A percentile compares a stretch with the other conserved stretches of the same genome.
These are phyloP conservation scores for Sebastes nivosus DNA, from an alignment of 2,797 vertebrate species.

Conservation along the genomic window DNA sequence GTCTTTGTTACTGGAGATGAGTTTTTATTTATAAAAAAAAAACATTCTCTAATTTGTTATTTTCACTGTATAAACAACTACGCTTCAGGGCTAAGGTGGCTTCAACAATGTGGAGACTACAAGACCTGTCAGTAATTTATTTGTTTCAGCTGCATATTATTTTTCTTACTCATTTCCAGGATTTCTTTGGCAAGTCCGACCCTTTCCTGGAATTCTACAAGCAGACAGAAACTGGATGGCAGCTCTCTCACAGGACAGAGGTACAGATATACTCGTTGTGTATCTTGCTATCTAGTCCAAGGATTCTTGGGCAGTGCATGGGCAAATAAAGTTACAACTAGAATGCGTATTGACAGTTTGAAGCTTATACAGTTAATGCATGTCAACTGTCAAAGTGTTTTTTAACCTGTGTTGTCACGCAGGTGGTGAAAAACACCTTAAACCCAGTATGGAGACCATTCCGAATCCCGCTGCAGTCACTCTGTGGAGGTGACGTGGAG, in stretches of 20 bases:
- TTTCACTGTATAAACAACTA: not conserved
- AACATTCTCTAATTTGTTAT: not conserved
- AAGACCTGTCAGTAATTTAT: not conserved
- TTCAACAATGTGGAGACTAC: not conserved
- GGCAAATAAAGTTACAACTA: not conserved
- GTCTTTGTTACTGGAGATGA: not conserved
- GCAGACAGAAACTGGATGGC: conserved; percentile 91
- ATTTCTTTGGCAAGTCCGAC: conserved; percentile 97
- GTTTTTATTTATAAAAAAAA: not conserved
- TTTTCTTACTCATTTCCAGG: conserved; percentile 75
- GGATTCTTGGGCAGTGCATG: not conserved
- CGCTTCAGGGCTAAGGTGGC: not conserved
- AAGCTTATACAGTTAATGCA: not conserved
- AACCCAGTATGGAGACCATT: conserved; percentile 95
- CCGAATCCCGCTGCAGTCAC: conserved; percentile 89
- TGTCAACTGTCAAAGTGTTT: not conserved
- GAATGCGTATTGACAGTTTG: not conserved
- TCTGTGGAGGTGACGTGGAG: conserved; percentile 94
- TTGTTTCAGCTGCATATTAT: not conserved
- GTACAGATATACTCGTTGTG: conserved; percentile 64
- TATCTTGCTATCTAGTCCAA: not conserved
- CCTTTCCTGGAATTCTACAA: conserved; percentile 96
- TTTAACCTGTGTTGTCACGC: not conserved
- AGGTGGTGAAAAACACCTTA: conserved; percentile 96
- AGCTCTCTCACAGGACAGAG: conserved; percentile 97